Base-by-base conservation (phyloP, 2,797 vertebrate species). In the Tauraco hartlaubi region DNA sequence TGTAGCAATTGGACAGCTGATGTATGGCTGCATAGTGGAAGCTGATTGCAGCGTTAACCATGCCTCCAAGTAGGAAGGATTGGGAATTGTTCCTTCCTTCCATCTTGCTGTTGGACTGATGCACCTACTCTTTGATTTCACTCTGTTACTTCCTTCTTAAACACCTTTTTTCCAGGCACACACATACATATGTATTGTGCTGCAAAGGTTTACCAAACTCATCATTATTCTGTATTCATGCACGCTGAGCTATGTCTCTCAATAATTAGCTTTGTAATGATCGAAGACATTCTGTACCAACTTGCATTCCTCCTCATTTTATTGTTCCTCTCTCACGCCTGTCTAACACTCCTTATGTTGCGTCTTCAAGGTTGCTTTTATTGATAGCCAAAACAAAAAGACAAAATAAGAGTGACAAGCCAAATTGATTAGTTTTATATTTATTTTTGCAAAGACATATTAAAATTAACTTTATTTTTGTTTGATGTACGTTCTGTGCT, bases 231-330 rank as follows among this genome's bases (percentile, higher is more conserved):
- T 92, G 43, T 56, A 56, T 82, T 94, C 76, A 76, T 41, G 62
- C 48, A 66, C 33, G 39, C 19, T 0, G 35, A 86, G 58, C 79
- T 63, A 37, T 54, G 52, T 80, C 67, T 67, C 79, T 92, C 56
- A 77, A 71, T 92, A 84, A 96, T 94, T 81, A 92, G 31, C 66
- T 96, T 81, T 80, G 73, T 63, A 91, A 80, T 62, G 85, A 88
- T 85, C 7, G 25, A 96, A 94, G 66, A 94, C 48, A 7, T 78
- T 94, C 69, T 88, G 85, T 94, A 92, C 58, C 44, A n/a, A 37
- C 76, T 79, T 58, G 15, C 35, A 46, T 86, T 75, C 76, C 74
- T 88, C 23, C 62, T 81, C 1, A 0, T 64, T 88, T 79, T 74
- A 58, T 85, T 95, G 52, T 74, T 85, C 14, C 52, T 92, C 69